These are phyloP conservation scores for Heliconius hermathena DNA, from an alignment of 1,140 invertebrate genomes.

Conservation along the genomic window DNA sequence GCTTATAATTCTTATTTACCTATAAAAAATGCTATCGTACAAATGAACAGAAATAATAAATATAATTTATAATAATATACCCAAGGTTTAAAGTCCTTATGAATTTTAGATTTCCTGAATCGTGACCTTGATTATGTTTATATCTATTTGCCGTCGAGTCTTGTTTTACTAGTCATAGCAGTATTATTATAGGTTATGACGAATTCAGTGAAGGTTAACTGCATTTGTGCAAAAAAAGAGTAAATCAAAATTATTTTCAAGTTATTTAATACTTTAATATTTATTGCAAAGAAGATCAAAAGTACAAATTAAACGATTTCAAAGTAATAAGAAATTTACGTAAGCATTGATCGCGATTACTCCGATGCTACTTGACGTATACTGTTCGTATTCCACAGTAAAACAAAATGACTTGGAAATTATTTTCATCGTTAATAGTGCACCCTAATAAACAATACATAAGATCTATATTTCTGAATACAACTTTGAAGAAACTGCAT, in stretches of 20 bases:
- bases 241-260: neutral
- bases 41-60: neutral
- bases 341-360: neutral
- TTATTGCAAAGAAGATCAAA: neutral
- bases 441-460: slow-evolving; percentile 38
- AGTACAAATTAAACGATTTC: neutral
- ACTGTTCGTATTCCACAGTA: neutral
- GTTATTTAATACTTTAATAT: neutral
- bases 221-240: neutral
- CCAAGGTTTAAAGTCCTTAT: neutral
- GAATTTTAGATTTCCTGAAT: neutral
- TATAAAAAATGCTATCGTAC: too few species aligned
- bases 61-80: neutral
- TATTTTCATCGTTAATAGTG: slow-evolving; percentile 43
- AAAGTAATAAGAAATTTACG: neutral
- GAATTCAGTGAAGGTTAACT: neutral
- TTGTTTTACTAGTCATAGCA: neutral
- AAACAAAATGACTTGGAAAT: slow-evolving; percentile 44
- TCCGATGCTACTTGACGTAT: neutral
- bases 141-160: neutral
- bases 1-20: neutral
- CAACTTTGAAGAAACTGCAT: slow-evolving; percentile 43
- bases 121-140: neutral
- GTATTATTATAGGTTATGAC: slow-evolving; percentile 5
- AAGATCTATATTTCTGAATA: slow-evolving; percentile 38